phyloP scores from a whole-genome alignment of 1,140 invertebrate species.

The Drosophila micromelanica region DNA sequence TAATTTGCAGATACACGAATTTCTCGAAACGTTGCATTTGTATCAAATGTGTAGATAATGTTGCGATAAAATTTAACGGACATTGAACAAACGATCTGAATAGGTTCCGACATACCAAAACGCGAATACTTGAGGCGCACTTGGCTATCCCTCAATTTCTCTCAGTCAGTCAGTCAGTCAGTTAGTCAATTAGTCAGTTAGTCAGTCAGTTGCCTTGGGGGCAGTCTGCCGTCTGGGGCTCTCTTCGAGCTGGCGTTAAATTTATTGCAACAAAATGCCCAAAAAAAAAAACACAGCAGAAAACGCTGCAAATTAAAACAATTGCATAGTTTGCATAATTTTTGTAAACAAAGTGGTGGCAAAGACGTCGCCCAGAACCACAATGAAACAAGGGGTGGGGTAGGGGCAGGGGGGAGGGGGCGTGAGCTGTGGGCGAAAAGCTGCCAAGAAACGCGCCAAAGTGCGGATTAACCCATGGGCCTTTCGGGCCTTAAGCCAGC shows the following conservation, averaged over 20 bases:
- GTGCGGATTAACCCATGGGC: conserved; percentile 64
- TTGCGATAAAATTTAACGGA: conserved; percentile 37
- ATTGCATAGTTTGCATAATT: conserved; percentile 78
- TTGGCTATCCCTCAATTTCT: background rate
- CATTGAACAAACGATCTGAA: conserved; percentile 37
- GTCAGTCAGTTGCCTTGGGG: conserved; percentile 7
- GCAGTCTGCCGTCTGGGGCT: conserved; percentile 6
- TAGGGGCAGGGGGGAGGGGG: conserved; percentile 1
- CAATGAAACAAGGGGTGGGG: background rate
- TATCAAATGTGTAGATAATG: conserved; percentile 38
- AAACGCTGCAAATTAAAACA: conserved; percentile 66
- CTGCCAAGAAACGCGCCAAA: conserved; percentile 76
- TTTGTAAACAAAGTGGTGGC: conserved; percentile 71
- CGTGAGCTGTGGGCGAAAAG: conserved; percentile 4
- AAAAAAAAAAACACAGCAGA: conserved; percentile 25
- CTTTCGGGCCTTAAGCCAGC: conserved; percentile 19
- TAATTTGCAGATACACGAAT: conserved; percentile 22
- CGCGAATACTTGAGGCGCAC: background rate
- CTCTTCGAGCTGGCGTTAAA: conserved; percentile 59
- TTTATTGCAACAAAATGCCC: conserved; percentile 67
- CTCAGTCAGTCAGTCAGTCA: conserved; percentile 10
- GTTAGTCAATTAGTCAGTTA: conserved; percentile 6
- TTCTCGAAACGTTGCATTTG: conserved; percentile 17
- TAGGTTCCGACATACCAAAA: conserved; percentile 20
- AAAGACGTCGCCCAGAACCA: conserved; percentile 1